Conservation (phyloP, 2,797 vertebrate genomes). For the Acropternis orthonyx region DNA sequence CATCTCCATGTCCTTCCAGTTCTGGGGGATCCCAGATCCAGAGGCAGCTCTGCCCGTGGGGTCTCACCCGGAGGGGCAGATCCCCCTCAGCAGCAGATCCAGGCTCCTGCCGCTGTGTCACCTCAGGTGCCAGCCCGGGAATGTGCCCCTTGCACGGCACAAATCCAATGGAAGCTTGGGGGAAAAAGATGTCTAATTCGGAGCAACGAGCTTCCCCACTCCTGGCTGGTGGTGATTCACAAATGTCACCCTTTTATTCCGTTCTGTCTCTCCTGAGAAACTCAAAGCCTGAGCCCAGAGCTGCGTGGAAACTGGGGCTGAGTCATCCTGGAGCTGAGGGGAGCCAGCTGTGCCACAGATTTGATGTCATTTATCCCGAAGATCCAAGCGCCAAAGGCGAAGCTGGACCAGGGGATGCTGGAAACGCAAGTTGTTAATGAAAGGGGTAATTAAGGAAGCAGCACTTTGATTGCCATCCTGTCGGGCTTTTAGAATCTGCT, state of each 20-base stretch:
- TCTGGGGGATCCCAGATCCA: too few relatives aligned
- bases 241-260: neutral
- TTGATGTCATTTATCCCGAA: neutral
- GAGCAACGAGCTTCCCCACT: neutral
- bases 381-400: neutral
- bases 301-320: neutral
- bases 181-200: too few relatives aligned
- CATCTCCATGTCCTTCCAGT: neutral
- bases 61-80: neutral
- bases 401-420: neutral
- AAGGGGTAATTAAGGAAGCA: neutral
- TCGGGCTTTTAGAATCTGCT: neutral
- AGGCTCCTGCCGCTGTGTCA: neutral
- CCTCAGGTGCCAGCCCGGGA: neutral
- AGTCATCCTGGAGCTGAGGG: neutral
- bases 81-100: neutral
- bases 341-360: neutral
- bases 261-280: neutral
- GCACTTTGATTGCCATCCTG: neutral
- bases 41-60: neutral
- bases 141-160: accelerated
- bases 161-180: neutral
- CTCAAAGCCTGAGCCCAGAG: neutral
- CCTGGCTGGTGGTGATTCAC: neutral
- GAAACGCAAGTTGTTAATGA: neutral